Base-by-base conservation (phyloP, 2,888 invertebrate genomes). In the Agelastica alni region DNA sequence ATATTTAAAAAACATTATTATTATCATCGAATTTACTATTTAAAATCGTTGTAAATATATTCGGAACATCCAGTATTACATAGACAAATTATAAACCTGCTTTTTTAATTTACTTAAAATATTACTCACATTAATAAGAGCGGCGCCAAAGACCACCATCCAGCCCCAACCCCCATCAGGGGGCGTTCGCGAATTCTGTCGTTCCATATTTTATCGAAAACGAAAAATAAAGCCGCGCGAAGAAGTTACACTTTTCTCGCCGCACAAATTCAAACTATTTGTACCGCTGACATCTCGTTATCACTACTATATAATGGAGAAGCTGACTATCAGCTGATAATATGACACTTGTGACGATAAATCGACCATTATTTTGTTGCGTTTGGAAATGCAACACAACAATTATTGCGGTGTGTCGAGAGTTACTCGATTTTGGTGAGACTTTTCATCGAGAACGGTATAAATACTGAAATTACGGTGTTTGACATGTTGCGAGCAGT, bases 141-240 rank as follows among this genome's bases (percentile, higher is more conserved):
- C 96, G n/a, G 95, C 95, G 28, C 91, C 94, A 70, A 93, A 87
- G 51, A 95, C 95, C 47, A 96, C 91, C 77, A 89, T 82, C 93
- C 94, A 95, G 0, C 95, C 95, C 95, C 95, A 96, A 13, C 95
- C 96, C 1, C 95, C 94, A 74, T 95, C 94, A 0, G 91, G 92
- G 28, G 90, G 88, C 26, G 3, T 9, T 3, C 2, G 3, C 26
- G 26, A 26, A 39, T 10, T 39, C 20, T 39, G 37, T 39, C 17
- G n/a, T 20, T 20, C 39, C 39, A 18, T 49, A 17, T 37, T 41
- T 48, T n/a, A 4, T 20, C 6, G 4, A 14, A 28, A 16, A 17
- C 42, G 16, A 45, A 9, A 46, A 37, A 46, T 31, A 49, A n/a
- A 28, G 12, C 20, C 18, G 26, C 37, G 37, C n/a, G 5, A 13